Evolutionary conservation across 2,113 vertebrate species (phyloP), one percentile per base, ranked within the genome.

Genomic region (Picathartes gymnocephalus): DNA sequence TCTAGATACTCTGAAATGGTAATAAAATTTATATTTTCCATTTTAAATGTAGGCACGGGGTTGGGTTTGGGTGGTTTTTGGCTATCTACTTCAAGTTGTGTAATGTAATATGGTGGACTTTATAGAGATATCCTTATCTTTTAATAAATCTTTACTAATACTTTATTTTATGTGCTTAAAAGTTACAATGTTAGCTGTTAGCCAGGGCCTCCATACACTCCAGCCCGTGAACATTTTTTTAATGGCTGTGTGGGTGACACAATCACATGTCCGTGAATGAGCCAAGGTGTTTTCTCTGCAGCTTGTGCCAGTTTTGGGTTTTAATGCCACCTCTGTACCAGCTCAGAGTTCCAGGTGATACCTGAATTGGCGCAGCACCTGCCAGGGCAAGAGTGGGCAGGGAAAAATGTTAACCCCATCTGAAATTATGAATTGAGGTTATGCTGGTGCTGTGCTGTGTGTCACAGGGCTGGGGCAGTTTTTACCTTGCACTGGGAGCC

Each of bases 281-380:
- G 40, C 78, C 86, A 40, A 10, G 11, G 31, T 9, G 24, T 54
- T 48, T 47, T 64, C 70, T 81, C 54, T 58, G 65, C 27, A 78
- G 39, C 30, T 69, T 0, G 0, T 8, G 14, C 18, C 66, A 79
- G 35, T 44, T 72, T 64, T 35, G 3, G 5, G 54, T 15, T 72
- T 53, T 33, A 56, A 57, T 0, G 0, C 11, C 2, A 0, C 37
- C 42, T 81, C 27, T 13, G 6, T 35, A 54, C 44, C 65, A 65
- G 50, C 77, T 74, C 57, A 21, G 69, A 47, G 61, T 19, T 65
- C 57, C 71, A 42, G 66, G 51, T 42, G 61, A 56, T 18, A 47
- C 62, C 51, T 57, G 72, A 47, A 19, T 35, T 54, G 35, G 44
- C 54, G 69, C 1, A 4, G 40, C 5, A 19, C 17, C 58, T 72